A percentile compares a stretch with the other conserved stretches of the same genome.
Evolutionary conservation across 2,888 invertebrate genomes (phyloP).

Genomic region (Yponomeuta evonymella): DNA sequence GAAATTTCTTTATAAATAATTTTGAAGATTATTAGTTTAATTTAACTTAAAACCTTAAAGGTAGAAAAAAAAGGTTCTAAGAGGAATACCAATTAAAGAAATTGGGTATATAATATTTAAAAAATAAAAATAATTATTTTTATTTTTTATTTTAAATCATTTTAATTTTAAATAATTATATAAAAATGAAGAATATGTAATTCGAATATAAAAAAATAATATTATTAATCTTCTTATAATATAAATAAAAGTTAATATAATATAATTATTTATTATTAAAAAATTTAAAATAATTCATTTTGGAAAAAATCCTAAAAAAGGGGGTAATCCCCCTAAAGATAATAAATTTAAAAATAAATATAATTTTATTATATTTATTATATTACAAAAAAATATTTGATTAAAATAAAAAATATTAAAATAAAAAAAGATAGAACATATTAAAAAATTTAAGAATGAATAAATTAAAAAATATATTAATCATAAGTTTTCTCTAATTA

Average conservation of each 20-base stretch:
- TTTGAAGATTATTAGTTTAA: slow-evolving; percentile 80
- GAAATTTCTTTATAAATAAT: slow-evolving; percentile 73
- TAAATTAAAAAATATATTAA: slow-evolving; percentile 64
- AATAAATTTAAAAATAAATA: slow-evolving; percentile 70
- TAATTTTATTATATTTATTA: slow-evolving; percentile 64
- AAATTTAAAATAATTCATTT: slow-evolving; percentile 77
- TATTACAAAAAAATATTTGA: slow-evolving; percentile 63
- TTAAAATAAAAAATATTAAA: slow-evolving; percentile 68
- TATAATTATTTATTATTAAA: slow-evolving; percentile 58
- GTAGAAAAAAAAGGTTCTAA: slow-evolving; percentile 49
- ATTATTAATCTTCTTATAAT: slow-evolving; percentile 71
- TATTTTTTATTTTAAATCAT: slow-evolving; percentile 54
- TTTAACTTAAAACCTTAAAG: slow-evolving; percentile 76
- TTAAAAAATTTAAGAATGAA: slow-evolving; percentile 55
- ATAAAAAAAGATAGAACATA: slow-evolving; percentile 62
- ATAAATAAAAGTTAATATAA: slow-evolving; percentile 59
- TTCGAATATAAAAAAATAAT: slow-evolving; percentile 74
- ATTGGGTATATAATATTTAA: slow-evolving; percentile 41
- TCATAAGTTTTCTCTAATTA: slow-evolving; percentile 65
- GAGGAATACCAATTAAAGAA: slow-evolving; percentile 44
- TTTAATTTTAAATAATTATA: slow-evolving; percentile 66
- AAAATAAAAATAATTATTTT: slow-evolving; percentile 44
- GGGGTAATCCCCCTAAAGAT: slow-evolving; percentile 76
- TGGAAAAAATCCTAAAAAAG: slow-evolving; percentile 78
- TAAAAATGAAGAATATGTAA: slow-evolving; percentile 64